Conservation (phyloP, 2,113 vertebrate species). For the Megaceryle maxima region DNA sequence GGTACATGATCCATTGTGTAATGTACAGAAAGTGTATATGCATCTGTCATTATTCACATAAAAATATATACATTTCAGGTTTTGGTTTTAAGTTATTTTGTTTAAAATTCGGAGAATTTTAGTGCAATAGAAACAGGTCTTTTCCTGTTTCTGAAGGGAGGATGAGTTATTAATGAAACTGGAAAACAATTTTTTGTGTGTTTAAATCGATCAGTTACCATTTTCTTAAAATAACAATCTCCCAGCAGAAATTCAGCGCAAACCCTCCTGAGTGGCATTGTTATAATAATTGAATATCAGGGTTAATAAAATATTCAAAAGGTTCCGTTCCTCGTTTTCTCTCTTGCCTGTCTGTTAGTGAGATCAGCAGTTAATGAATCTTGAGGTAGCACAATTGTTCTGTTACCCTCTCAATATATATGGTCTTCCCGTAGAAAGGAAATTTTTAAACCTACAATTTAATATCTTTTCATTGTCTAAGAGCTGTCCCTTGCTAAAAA, state of each 20-base stretch:
- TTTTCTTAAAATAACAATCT: slow-evolving; percentile 26
- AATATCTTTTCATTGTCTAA: slow-evolving; percentile 36
- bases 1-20: neutral
- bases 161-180: neutral
- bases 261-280: neutral
- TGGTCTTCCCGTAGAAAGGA: slow-evolving; percentile 12
- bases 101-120: neutral
- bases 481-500: slow-evolving; percentile 10
- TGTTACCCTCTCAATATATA: neutral
- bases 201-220: neutral
- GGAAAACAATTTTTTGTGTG: neutral
- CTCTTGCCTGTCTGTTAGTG: neutral
- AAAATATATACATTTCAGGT: neutral
- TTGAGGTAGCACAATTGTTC: neutral
- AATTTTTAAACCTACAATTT: slow-evolving; percentile 30
- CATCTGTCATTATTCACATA: neutral
- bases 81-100: neutral
- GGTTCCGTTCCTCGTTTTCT: slow-evolving; percentile 3
- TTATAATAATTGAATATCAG: slow-evolving; percentile 37
- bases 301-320: slow-evolving; percentile 41
- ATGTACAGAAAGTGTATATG: neutral
- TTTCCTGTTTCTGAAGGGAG: neutral
- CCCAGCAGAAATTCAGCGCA: neutral
- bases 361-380: slow-evolving; percentile 30
- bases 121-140: neutral